Conservation (phyloP, 2,113 vertebrate genomes). For the Vombatus ursinus region DNA sequence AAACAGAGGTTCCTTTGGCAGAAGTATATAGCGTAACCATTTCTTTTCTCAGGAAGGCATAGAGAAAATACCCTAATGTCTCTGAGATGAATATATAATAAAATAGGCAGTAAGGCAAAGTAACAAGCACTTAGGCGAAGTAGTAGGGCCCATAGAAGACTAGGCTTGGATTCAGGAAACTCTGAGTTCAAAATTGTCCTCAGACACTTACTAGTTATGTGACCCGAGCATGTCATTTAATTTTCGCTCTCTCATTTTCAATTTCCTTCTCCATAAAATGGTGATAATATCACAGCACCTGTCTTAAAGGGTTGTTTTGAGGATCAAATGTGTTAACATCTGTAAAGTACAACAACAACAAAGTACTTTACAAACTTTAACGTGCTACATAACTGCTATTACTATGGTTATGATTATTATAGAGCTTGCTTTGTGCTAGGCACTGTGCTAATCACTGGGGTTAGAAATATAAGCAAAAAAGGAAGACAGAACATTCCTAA, state of each 20-base stretch:
- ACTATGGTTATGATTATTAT: not conserved
- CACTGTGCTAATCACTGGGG: not conserved
- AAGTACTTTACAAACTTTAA: not conserved
- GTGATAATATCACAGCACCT: not conserved
- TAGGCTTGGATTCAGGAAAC: not conserved
- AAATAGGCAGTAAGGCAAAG: conserved; percentile 7
- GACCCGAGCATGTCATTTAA: too few relatives aligned
- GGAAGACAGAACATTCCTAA: not conserved
- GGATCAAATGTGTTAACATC: not conserved
- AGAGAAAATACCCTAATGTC: conserved; percentile 9
- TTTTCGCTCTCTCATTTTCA: not conserved
- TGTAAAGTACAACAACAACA: not conserved
- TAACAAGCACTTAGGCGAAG: not conserved
- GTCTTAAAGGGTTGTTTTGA: not conserved
- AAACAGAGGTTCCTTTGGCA: conserved; percentile 38
- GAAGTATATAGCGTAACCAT: conserved; percentile 34
- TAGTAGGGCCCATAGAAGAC: not conserved
- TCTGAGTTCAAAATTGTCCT: not conserved
- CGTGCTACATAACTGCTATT: not conserved
- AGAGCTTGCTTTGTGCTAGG: not conserved
- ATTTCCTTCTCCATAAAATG: not conserved
- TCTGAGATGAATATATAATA: not conserved
- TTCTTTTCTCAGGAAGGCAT: conserved; percentile 16
- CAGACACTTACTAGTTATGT: too few relatives aligned
- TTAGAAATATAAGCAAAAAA: not conserved